Evolutionary conservation across 1,140 invertebrate genomes (phyloP).

Genomic region (Nymphalis io): DNA sequence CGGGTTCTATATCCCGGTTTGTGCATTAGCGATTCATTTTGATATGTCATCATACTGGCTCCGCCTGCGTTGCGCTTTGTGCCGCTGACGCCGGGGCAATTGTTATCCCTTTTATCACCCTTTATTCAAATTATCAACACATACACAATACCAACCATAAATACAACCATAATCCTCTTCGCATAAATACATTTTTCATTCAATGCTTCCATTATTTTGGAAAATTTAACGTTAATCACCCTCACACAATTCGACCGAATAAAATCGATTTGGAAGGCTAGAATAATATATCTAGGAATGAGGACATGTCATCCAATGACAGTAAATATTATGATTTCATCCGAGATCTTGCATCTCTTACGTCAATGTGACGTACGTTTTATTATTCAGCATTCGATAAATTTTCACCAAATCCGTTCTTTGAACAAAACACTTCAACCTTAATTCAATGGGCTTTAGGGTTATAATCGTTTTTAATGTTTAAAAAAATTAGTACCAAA

Average conservation of each 20-base stretch:
- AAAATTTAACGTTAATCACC: slow-evolving; percentile 1
- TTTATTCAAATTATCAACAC: slow-evolving; percentile 70
- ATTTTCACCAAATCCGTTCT: slow-evolving; percentile 55
- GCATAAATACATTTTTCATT: not conserved
- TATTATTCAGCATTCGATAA: slow-evolving; percentile 65
- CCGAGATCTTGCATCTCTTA: slow-evolving; percentile 73
- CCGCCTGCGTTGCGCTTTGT: slow-evolving; percentile 50
- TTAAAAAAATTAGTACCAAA: slow-evolving; percentile 41
- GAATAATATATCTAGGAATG: slow-evolving; percentile 64
- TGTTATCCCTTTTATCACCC: slow-evolving; percentile 58
- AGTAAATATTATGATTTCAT: slow-evolving; percentile 77
- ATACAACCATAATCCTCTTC: slow-evolving; percentile 2
- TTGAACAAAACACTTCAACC: slow-evolving; percentile 41
- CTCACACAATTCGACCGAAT: slow-evolving; percentile 19
- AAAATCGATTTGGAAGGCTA: slow-evolving; percentile 33
- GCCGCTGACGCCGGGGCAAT: slow-evolving; percentile 44
- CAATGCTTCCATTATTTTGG: not conserved
- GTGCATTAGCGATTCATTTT: slow-evolving; percentile 73
- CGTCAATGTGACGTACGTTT: slow-evolving; percentile 79
- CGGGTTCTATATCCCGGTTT: slow-evolving; percentile 29
- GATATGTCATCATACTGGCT: slow-evolving; percentile 67
- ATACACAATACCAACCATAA: slow-evolving; percentile 31
- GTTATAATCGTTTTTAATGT: slow-evolving; percentile 48
- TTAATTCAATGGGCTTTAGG: slow-evolving; percentile 52
- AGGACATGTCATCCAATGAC: slow-evolving; percentile 64